Conservation (phyloP, 35 echinoderm and acorn worm species). For the Antedon bifida region DNA sequence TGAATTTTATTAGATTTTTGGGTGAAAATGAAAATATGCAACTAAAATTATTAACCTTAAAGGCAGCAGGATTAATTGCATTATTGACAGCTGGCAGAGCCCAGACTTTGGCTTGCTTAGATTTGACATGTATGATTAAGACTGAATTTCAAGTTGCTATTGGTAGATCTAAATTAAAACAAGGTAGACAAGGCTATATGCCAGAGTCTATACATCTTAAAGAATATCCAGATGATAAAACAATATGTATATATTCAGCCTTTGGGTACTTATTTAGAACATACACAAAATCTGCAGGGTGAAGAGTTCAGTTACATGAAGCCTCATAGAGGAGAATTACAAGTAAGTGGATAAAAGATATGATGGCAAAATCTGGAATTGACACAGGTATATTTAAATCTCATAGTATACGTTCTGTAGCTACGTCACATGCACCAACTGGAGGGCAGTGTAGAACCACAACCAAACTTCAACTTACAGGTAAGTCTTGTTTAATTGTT, state of each 20-base stretch:
- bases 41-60: neutral
- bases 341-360: constrained; percentile 13
- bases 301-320: constrained; percentile 22
- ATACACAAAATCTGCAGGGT: constrained; percentile 4
- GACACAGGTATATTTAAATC: constrained; percentile 12
- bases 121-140: neutral
- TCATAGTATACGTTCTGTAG: constrained; percentile 11
- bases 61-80: neutral
- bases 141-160: too few species aligned
- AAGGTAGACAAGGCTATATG: constrained; percentile 11
- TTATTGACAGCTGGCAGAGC: neutral
- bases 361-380: constrained; percentile 25
- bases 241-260: constrained; percentile 11
- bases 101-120: neutral
- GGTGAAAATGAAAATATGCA: neutral
- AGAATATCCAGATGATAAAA: constrained; percentile 31
- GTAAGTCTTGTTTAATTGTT: too few species aligned
- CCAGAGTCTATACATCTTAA: neutral
- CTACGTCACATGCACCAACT: too few species aligned
- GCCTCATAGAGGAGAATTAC: constrained; percentile 22
- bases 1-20: neutral
- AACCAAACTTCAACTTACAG: too few species aligned
- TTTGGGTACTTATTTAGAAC: neutral
- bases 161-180: constrained; percentile 17
- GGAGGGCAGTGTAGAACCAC: too few species aligned